Conservation (phyloP, 2,888 invertebrate genomes). For the Pantelozetes paolii region DNA sequence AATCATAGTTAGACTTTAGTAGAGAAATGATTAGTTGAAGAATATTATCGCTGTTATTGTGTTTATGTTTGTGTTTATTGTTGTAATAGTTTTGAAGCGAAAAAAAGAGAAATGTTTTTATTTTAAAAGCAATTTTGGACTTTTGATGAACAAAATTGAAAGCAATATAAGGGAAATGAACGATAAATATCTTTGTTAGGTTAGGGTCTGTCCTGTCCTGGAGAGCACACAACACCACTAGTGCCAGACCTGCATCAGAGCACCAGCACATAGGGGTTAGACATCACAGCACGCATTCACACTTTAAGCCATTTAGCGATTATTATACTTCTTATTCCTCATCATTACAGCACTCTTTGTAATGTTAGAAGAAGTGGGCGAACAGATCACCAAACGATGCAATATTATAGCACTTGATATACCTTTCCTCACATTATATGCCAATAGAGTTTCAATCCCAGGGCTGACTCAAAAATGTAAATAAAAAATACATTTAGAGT, state of each 20-base stretch:
- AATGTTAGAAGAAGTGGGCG: conserved; percentile 15
- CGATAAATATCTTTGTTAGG: conserved; percentile 4
- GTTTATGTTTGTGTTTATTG: background rate
- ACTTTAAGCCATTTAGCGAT: conserved; percentile 8
- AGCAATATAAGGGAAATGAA: background rate
- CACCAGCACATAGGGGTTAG: background rate
- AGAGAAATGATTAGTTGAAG: background rate
- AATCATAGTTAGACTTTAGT: background rate
- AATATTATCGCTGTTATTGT: conserved; percentile 10
- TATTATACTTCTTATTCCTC: background rate
- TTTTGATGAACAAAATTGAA: conserved; percentile 7
- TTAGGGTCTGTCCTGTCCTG: background rate
- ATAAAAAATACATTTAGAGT: background rate
- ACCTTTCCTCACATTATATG: background rate
- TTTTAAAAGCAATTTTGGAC: background rate
- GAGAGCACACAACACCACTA: background rate
- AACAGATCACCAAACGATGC: background rate
- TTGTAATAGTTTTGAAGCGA: background rate
- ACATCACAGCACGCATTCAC: background rate
- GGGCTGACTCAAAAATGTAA: background rate
- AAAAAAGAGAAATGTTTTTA: background rate
- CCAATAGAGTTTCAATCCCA: background rate
- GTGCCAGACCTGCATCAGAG: background rate
- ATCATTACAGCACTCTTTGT: background rate
- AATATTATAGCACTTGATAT: background rate